These are phyloP conservation scores for Pituophis catenifer DNA, from an alignment of 2,113 vertebrate species.

Conservation along the genomic window DNA sequence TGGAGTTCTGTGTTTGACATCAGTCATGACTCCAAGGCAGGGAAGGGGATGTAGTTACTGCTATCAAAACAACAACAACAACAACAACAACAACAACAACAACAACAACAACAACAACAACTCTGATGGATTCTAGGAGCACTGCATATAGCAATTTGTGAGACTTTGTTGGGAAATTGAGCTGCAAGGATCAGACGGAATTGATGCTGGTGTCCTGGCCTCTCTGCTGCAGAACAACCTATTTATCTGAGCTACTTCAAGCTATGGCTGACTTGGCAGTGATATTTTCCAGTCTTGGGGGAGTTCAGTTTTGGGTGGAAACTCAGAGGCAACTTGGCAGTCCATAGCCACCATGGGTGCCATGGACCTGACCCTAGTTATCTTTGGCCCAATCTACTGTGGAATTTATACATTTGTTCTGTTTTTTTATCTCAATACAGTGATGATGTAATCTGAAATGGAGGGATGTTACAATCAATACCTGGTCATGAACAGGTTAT, in stretches of 20 bases:
- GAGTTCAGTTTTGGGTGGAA: background rate
- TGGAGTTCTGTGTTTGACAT: too few species aligned
- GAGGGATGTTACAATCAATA: too few species aligned
- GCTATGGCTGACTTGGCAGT: background rate
- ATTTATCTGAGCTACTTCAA: background rate
- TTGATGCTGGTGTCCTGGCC: background rate
- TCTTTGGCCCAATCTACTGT: too few species aligned
- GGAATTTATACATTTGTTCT: too few species aligned
- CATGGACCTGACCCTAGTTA: too few species aligned
- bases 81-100: background rate
- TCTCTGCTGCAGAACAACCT: background rate
- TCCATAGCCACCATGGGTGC: background rate
- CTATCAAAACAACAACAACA: too few species aligned
- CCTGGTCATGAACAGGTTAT: too few species aligned
- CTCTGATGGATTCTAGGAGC: background rate
- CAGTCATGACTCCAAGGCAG: too few species aligned
- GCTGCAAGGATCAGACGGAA: background rate
- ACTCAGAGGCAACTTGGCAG: background rate
- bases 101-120: background rate
- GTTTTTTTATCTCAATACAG: too few species aligned
- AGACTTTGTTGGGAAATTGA: background rate
- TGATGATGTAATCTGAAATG: too few species aligned
- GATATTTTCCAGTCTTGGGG: background rate
- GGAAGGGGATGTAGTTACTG: background rate
- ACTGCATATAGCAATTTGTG: background rate